phyloP scores from a whole-genome alignment of 2,888 invertebrate genomes.

The Myopa tessellatipennis region DNA sequence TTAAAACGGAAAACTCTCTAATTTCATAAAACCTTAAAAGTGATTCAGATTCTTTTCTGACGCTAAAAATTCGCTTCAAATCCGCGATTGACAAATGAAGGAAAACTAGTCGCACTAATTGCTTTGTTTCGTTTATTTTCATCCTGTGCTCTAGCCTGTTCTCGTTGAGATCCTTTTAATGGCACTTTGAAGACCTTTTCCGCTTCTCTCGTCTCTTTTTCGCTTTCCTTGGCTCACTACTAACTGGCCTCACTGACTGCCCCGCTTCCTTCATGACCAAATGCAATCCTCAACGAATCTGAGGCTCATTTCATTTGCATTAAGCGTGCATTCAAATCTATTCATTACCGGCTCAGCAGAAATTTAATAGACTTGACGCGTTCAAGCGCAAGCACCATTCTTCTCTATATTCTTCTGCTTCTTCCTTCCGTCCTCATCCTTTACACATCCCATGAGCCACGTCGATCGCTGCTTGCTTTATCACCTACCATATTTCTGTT shows the following conservation, averaged over 20 bases:
- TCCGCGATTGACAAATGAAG: no score
- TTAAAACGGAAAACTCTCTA: no score
- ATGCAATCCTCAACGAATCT: constrained; percentile 20
- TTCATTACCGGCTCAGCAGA: constrained; percentile 52
- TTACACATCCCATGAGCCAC: neutral
- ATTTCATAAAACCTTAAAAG: no score
- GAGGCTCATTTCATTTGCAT: constrained; percentile 40
- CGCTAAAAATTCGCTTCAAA: no score
- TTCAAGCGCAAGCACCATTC: constrained; percentile 42
- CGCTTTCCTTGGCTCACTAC: neutral
- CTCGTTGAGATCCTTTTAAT: no score
- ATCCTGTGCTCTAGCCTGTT: neutral
- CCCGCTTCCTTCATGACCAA: neutral
- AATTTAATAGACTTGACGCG: constrained; percentile 52
- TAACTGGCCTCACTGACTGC: neutral
- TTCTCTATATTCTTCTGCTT: neutral
- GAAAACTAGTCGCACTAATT: neutral
- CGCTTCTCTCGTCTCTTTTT: neutral
- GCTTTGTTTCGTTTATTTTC: neutral
- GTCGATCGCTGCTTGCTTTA: neutral
- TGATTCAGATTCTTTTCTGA: no score
- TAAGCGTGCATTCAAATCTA: constrained; percentile 47
- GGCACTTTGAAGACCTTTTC: neutral
- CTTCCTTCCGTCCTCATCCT: neutral
- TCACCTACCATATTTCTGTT: neutral